These are phyloP conservation scores for Cantharis nigra DNA, from an alignment of 2,888 invertebrate genomes.

Conservation along the genomic window DNA sequence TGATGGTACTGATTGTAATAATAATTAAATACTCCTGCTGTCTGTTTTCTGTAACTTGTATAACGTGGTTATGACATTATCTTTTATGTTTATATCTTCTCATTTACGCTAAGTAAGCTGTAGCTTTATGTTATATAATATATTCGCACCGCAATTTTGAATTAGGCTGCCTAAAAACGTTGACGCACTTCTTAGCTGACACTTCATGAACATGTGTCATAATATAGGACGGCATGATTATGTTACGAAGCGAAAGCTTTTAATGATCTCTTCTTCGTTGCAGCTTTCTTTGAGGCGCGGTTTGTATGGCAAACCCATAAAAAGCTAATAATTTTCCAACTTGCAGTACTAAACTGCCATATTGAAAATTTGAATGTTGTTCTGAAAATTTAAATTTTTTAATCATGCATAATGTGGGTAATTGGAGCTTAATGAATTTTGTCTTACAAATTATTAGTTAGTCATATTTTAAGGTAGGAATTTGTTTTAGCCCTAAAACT, in stretches of 20 bases:
- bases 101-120: conserved; percentile 19
- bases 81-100: conserved; percentile 22
- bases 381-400: background rate
- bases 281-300: background rate
- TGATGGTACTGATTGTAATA: conserved; percentile 16
- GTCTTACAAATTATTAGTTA: background rate
- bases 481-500: background rate
- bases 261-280: conserved; percentile 14
- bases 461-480: conserved; percentile 2
- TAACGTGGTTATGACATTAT: conserved; percentile 24
- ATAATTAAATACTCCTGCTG: conserved; percentile 14
- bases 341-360: background rate
- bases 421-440: background rate
- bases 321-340: background rate
- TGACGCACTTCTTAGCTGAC: conserved; percentile 21
- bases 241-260: conserved; percentile 15
- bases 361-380: background rate
- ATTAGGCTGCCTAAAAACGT: conserved; percentile 21
- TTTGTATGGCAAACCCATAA: background rate
- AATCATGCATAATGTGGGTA: background rate
- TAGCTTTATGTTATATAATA: conserved; percentile 22
- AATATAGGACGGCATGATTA: conserved; percentile 16
- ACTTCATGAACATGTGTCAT: conserved; percentile 21
- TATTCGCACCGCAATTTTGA: conserved; percentile 17
- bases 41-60: conserved; percentile 7